Evolutionary conservation across 2,888 invertebrate genomes (phyloP), one percentile per base, ranked within the genome.

Genomic region (Ochropacha duplaris): DNA sequence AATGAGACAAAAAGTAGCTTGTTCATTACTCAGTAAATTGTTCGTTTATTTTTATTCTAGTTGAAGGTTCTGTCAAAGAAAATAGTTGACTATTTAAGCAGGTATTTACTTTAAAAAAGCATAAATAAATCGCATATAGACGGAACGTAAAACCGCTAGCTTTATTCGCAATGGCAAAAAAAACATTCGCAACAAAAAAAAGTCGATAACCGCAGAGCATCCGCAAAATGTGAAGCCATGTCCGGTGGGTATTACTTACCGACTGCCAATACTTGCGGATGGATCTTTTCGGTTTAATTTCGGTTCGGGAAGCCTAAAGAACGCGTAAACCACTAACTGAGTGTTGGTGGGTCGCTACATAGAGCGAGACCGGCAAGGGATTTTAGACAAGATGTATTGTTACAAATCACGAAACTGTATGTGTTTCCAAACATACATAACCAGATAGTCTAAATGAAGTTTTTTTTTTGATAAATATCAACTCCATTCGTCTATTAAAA

Each of bases 231-330:
- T 39, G 67, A 69, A 69, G 67, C 66, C 70, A 44, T 44, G 44
- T 44, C 44, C 44, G 44, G 44, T 44, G n/a, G 44, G 44, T 44
- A 44, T 44, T 44, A 44, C 44, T 44, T 44, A 44, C 44, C 8
- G 44, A 44, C 44, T 44, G 49, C 31, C 54, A 50, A 26, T 24
- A 16, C 49, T 24, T 54, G 54, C 56, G 54, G 39, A 39, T 54
- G 14, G 50, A 19, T 36, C 49, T 16, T 54, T 36, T 68, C 65
- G 68, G 76, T 79, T 82, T 81, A 82, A 84, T 84, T 83, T 83
- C 76, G 75, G 74, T 57, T 69, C 66, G 62, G 66, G 79, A 84
- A 83, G 79, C 83, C 84, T 57, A 81, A 84, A 71, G 71, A 84
- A 78, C 74, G 79, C 68, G 56, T 56, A 44, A 52, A 26, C 39